Conservation (phyloP, 2,113 vertebrate genomes). For the Edolisoma coerulescens region DNA sequence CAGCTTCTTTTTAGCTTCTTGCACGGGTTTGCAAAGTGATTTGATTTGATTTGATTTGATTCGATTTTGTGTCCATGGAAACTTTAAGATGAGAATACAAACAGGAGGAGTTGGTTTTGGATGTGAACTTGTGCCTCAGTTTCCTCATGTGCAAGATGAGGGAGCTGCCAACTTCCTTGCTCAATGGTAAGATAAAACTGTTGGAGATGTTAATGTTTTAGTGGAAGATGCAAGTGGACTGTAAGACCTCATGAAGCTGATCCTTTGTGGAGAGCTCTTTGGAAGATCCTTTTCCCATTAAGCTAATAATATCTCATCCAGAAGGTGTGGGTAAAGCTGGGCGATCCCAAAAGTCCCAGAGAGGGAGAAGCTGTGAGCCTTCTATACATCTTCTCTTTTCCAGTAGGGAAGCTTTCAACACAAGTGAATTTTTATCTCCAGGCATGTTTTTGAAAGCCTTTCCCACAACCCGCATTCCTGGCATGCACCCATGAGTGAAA, state of each 20-base stretch:
- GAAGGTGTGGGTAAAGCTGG: background rate
- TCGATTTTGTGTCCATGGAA: background rate
- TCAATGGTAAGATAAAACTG: background rate
- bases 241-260: background rate
- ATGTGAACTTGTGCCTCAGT: background rate
- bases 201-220: background rate
- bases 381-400: background rate
- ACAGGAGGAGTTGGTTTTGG: background rate
- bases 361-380: background rate
- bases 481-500: background rate
- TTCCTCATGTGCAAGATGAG: background rate
- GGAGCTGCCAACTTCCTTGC: background rate
- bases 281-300: background rate
- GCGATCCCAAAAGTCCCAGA: background rate
- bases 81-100: background rate
- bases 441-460: background rate
- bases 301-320: background rate
- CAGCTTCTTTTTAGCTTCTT: background rate
- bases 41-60: background rate
- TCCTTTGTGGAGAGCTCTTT: background rate
- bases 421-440: constrained; percentile 1
- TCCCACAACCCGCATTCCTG: constrained; percentile 23
- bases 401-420: background rate
- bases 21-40: background rate
- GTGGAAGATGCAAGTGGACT: background rate